These are phyloP conservation scores for Erebia palarica DNA, from an alignment of 2,888 invertebrate genomes.

Conservation along the genomic window DNA sequence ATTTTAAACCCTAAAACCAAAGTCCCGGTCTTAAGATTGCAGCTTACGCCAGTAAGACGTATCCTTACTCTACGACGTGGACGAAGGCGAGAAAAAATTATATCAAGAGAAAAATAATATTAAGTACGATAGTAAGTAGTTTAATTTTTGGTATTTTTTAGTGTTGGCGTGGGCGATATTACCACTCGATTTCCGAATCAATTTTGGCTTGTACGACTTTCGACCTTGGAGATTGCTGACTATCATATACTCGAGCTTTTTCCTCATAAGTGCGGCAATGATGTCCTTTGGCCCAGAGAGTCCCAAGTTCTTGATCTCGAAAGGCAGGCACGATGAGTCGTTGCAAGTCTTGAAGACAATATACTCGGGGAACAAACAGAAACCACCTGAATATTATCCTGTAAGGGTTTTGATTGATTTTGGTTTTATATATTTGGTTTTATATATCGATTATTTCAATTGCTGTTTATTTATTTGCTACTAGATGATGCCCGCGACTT, in stretches of 20 bases:
- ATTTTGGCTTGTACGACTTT: conserved; percentile 79
- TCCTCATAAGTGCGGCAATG: conserved; percentile 80
- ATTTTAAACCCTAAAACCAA: no score
- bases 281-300: conserved; percentile 87
- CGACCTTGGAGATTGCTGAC: conserved; percentile 89
- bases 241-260: conserved; percentile 83
- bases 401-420: conserved; percentile 52
- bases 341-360: conserved; percentile 83
- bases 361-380: conserved; percentile 75
- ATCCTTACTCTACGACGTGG: no score
- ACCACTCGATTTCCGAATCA: conserved; percentile 76
- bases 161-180: conserved; percentile 87
- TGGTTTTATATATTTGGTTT: no score
- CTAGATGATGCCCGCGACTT: no score
- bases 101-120: no score
- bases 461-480: no score
- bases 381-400: conserved; percentile 71
- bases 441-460: no score
- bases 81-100: no score
- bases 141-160: conserved; percentile 45
- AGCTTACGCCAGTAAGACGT: no score
- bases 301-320: conserved; percentile 88
- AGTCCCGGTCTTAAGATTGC: no score
- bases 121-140: no score
- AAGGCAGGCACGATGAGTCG: conserved; percentile 84